A percentile compares a stretch with the other conserved stretches of the same genome.
These are phyloP conservation scores for Plemyria rubiginata DNA, from an alignment of 2,888 invertebrate species.

Conservation along the genomic window DNA sequence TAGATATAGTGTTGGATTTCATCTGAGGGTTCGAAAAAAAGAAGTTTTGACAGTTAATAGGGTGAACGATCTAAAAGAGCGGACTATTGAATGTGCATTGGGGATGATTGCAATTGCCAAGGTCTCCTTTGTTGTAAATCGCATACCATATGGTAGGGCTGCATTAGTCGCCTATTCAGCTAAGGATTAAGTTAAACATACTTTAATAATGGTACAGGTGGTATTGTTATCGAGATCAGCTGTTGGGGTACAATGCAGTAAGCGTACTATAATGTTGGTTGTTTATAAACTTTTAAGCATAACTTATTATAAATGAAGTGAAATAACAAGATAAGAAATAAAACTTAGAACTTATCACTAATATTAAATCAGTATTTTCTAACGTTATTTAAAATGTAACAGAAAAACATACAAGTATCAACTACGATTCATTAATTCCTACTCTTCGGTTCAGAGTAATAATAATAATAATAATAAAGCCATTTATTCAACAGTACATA, in stretches of 20 bases:
- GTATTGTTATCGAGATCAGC: conserved; percentile 48
- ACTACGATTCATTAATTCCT: too few species aligned
- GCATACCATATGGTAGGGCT: conserved; percentile 74
- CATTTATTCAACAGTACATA: too few species aligned
- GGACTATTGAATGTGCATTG: conserved; percentile 67
- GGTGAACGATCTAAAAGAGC: conserved; percentile 75
- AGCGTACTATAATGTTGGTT: background rate
- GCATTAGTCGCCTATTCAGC: conserved; percentile 65
- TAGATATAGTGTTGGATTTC: conserved; percentile 48
- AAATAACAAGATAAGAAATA: too few species aligned
- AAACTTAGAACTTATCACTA: too few species aligned
- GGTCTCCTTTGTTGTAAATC: conserved; percentile 64
- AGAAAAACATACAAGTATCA: background rate
- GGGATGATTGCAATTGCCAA: conserved; percentile 73
- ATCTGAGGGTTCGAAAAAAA: conserved; percentile 43
- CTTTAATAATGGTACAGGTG: conserved; percentile 75
- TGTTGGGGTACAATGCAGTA: conserved; percentile 27
- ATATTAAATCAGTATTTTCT: too few species aligned
- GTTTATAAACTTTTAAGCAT: too few species aligned
- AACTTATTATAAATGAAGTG: too few species aligned
- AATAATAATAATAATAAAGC: too few species aligned
- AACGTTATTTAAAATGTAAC: too few species aligned
- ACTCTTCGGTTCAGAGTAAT: too few species aligned
- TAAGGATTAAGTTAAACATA: conserved; percentile 71
- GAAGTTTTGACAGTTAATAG: conserved; percentile 74